Conservation (phyloP, 2,113 vertebrate genomes). For the Cnemophilus loriae region DNA sequence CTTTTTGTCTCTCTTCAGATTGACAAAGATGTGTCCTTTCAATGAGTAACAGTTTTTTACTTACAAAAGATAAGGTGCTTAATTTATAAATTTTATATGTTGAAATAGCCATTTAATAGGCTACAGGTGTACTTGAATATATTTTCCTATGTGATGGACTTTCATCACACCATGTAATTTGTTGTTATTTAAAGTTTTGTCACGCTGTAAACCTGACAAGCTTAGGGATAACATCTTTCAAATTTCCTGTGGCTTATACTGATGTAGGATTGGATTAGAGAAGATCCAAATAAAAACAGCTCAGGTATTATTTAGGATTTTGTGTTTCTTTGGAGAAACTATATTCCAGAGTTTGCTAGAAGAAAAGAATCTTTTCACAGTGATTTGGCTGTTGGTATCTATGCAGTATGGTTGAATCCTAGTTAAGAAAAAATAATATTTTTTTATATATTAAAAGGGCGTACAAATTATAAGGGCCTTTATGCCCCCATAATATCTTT, state of each 20-base stretch:
- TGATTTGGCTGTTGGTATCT: not conserved
- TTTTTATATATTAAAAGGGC: not conserved
- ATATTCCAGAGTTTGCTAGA: not conserved
- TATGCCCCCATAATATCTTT: not conserved
- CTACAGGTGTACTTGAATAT: not conserved
- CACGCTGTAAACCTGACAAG: not conserved
- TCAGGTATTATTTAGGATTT: not conserved
- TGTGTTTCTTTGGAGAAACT: not conserved
- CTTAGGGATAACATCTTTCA: not conserved
- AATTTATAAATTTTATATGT: not conserved
- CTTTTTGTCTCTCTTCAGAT: not conserved
- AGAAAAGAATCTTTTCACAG: not conserved
- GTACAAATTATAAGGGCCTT: not conserved
- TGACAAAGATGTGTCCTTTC: not conserved
- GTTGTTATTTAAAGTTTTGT: not conserved
- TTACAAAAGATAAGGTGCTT: not conserved
- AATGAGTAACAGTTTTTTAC: not conserved
- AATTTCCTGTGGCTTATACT: not conserved
- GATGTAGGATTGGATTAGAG: not conserved
- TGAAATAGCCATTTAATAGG: not conserved
- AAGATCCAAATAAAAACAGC: not conserved
- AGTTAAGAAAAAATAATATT: accelerated
- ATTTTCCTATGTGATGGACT: not conserved
- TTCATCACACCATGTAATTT: not conserved
- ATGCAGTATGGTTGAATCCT: not conserved